Evolutionary conservation across 2,888 invertebrate species (phyloP).

Genomic region (Nomada fucata): DNA sequence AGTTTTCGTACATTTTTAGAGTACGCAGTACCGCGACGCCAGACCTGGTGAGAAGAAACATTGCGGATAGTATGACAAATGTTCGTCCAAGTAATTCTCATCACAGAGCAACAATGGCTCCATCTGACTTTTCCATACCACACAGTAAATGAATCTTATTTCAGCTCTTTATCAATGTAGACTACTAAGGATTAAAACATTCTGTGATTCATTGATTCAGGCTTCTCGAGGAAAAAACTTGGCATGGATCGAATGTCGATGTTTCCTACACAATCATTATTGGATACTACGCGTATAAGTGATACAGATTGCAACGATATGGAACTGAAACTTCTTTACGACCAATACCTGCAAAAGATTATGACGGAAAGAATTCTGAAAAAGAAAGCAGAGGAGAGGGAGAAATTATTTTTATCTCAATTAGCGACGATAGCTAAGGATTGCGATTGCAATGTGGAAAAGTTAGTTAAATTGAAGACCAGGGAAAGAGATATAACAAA

Average conservation of each 20-base stretch:
- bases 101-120: conserved; percentile 61
- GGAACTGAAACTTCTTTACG: conserved; percentile 68
- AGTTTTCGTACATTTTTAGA: conserved; percentile 20
- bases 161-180: not conserved
- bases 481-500: conserved; percentile 67
- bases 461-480: conserved; percentile 59
- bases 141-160: conserved; percentile 26
- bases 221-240: conserved; percentile 8
- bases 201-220: conserved; percentile 17
- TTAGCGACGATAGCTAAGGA: conserved; percentile 68
- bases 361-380: conserved; percentile 65
- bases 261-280: conserved; percentile 7
- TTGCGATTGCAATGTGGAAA: conserved; percentile 55
- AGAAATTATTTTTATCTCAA: conserved; percentile 50
- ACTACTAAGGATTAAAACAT: not conserved
- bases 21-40: conserved; percentile 1
- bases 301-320: conserved; percentile 58
- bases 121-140: conserved; percentile 50
- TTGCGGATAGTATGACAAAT: not conserved
- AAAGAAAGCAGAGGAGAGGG: conserved; percentile 63
- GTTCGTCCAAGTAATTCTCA: conserved; percentile 20
- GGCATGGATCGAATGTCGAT: conserved; percentile 45
- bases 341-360: conserved; percentile 67
- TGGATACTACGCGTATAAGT: conserved; percentile 48
- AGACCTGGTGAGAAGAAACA: conserved; percentile 12